phyloP scores from a whole-genome alignment of 2,888 invertebrate genomes.

The Tiphia femorata region DNA sequence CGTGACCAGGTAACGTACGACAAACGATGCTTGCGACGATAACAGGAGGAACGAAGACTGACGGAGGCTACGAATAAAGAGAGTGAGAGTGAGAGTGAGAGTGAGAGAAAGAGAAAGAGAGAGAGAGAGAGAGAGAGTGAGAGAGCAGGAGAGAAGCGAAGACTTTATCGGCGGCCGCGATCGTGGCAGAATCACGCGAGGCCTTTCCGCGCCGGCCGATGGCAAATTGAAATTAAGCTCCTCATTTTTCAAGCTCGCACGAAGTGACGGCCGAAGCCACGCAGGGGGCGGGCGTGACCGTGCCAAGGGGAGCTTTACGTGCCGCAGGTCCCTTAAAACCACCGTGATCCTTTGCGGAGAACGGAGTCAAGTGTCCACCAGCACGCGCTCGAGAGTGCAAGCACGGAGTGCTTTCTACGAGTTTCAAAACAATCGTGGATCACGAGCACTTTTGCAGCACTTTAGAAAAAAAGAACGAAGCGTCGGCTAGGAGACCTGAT shows the following conservation, averaged over 20 bases:
- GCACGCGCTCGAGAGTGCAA: too few relatives aligned
- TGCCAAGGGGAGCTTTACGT: too few relatives aligned
- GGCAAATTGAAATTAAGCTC: conserved; percentile 45
- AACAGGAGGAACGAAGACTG: not conserved
- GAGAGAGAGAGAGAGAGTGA: not conserved
- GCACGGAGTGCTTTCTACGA: too few relatives aligned
- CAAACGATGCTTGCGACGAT: not conserved
- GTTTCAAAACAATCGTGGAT: too few relatives aligned
- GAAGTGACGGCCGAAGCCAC: conserved; percentile 7
- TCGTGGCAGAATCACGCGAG: conserved; percentile 37
- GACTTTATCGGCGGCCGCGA: conserved; percentile 31
- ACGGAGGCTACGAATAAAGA: too few relatives aligned
- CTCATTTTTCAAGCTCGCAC: conserved; percentile 38
- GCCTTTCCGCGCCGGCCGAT: conserved; percentile 22
- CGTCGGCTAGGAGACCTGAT: too few relatives aligned
- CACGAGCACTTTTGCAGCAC: too few relatives aligned
- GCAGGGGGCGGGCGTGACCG: not conserved
- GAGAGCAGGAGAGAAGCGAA: not conserved
- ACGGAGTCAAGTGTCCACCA: too few relatives aligned
- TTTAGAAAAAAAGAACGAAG: too few relatives aligned
- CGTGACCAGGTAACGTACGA: too few relatives aligned
- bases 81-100: not conserved
- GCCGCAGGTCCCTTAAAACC: too few relatives aligned
- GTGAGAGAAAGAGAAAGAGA: not conserved
- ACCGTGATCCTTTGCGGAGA: too few relatives aligned